phyloP scores from a whole-genome alignment of 2,113 vertebrate genomes.

The Probosciger aterrimus region DNA sequence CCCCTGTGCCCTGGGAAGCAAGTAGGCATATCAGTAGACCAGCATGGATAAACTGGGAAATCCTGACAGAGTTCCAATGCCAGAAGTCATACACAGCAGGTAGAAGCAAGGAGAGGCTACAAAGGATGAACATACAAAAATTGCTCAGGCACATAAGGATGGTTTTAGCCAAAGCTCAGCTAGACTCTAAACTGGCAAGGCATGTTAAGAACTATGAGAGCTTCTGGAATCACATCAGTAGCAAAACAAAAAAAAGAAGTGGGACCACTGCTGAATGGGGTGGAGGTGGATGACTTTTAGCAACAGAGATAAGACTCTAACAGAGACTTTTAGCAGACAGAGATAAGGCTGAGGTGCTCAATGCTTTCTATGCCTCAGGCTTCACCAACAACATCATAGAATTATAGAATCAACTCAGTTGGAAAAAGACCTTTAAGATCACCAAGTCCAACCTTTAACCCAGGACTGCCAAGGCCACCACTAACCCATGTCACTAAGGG shows the following conservation, averaged over 20 bases:
- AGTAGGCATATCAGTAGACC: background rate
- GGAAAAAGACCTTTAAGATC: background rate
- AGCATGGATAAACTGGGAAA: background rate
- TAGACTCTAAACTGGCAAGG: background rate
- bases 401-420: background rate
- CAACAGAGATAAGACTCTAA: no score
- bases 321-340: no score
- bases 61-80: background rate
- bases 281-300: background rate
- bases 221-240: background rate
- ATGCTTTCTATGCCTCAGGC: background rate
- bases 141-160: background rate
- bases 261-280: fast-evolving
- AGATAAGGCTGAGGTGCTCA: background rate
- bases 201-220: background rate
- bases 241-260: background rate
- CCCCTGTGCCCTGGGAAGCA: background rate
- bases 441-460: background rate
- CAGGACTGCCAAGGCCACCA: background rate
- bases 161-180: background rate
- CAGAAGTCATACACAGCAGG: background rate
- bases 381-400: background rate
- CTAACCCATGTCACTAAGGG: background rate
- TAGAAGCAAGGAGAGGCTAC: background rate
- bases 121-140: fast-evolving